Evolutionary conservation across 2,888 invertebrate species (phyloP).

Genomic region (Malthinus seriepunctatus): DNA sequence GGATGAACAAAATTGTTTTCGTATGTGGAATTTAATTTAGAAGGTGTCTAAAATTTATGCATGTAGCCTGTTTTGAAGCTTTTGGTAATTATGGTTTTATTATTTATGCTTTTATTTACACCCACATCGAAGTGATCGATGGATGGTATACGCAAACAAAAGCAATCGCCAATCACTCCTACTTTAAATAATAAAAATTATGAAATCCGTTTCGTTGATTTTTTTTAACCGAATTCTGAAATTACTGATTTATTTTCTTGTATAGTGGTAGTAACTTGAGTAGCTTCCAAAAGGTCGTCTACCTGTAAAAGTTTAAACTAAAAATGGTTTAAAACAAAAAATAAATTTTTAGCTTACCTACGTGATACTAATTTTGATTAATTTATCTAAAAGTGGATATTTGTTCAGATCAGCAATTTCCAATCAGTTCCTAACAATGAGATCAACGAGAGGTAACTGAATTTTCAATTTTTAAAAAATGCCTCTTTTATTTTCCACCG

Average conservation of each 20-base stretch:
- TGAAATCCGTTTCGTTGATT: too few relatives aligned
- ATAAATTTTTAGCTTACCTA: too few relatives aligned
- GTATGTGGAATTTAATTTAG: constrained; percentile 10
- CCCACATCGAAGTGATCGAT: constrained; percentile 1
- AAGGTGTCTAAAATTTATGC: constrained; percentile 7
- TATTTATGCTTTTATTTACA: constrained; percentile 21
- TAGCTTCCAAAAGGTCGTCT: constrained; percentile 1
- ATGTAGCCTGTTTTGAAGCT: background rate
- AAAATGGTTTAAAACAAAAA: too few relatives aligned
- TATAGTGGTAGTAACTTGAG: constrained; percentile 3
- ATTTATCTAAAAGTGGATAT: too few relatives aligned
- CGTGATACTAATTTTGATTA: too few relatives aligned
- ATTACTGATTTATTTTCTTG: constrained; percentile 3
- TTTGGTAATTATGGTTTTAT: constrained; percentile 10
- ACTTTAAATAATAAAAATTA: too few relatives aligned
- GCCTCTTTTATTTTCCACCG: background rate
- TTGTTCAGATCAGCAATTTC: too few relatives aligned
- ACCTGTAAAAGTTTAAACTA: background rate
- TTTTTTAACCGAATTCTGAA: background rate
- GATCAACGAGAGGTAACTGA: background rate
- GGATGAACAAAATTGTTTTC: constrained; percentile 9
- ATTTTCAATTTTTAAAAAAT: too few relatives aligned
- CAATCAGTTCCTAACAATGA: background rate
- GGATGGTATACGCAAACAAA: too few relatives aligned
- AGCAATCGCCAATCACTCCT: too few relatives aligned